Evolutionary conservation across 2,113 vertebrate species (phyloP).

Genomic region (Argyrosomus japonicus): DNA sequence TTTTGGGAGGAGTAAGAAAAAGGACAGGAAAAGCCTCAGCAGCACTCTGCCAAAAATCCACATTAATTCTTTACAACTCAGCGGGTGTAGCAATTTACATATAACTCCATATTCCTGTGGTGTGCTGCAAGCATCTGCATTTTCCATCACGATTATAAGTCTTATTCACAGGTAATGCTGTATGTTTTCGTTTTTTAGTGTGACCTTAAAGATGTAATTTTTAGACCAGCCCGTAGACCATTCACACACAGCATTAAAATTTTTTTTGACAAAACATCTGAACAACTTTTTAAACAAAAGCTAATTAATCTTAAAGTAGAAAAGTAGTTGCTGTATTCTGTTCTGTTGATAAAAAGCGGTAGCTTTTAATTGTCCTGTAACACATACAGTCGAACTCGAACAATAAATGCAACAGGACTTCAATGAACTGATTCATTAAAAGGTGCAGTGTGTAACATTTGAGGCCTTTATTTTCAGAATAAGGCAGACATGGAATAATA

Average conservation of each 20-base stretch:
- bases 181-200: neutral
- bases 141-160: neutral
- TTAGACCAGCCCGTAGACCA: neutral
- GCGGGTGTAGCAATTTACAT: neutral
- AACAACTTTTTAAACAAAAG: neutral
- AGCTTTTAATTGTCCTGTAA: neutral
- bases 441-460: too few relatives aligned
- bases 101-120: neutral
- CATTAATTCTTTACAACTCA: neutral
- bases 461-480: too few relatives aligned
- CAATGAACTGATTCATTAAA: neutral
- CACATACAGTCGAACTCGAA: neutral
- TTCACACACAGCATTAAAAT: neutral
- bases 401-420: neutral
- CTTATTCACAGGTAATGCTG: neutral
- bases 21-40: neutral
- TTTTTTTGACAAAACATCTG: neutral
- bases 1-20: neutral
- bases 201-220: constrained; percentile 2
- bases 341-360: neutral
- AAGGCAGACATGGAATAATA: too few relatives aligned
- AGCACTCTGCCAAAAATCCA: neutral
- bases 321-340: neutral
- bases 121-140: neutral
- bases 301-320: neutral